Evolutionary conservation across 2,113 vertebrate species (phyloP), one percentile per base, ranked within the genome.

Genomic region (Nothoprocta pentlandii): DNA sequence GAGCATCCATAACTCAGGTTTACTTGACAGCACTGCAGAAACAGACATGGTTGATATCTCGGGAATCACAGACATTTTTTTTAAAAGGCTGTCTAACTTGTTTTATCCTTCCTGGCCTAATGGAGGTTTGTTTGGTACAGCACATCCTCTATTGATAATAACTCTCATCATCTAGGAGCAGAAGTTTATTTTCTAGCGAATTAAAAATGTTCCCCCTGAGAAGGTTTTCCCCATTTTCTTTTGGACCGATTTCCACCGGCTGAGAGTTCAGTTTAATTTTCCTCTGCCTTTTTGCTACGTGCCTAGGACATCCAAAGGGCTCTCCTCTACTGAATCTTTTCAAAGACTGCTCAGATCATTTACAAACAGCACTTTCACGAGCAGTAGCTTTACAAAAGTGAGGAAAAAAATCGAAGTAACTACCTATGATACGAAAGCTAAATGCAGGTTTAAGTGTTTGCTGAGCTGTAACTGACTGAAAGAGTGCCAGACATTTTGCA

Each of bases 121-220:
- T 95, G 90, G 94, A 96, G 90, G 80, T 95, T 97, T 97, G 94
- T 97, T 97, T 96, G 94, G 91, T 95, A 95, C 76, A 88, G 85
- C 56, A 97, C 87, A 94, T 96, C 95, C 90, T 97, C 95, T 95
- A 90, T 88, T 92, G 82, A 92, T 97, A 95, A 69, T 96, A 96
- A 87, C 92, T 96, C 96, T 93, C 94, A 96, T 96, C 90, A 90
- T 96, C 92, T 95, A 78, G 88, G 80, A 94, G 87, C 80, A 95
- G 71, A 93, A 92, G 93, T 96, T 96, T 96, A 95, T 95, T 95
- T 93, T 96, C 85, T 89, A 90, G 83, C 0, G 9, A 92, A 86
- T 83, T 79, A 86, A 90, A 94, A 95, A 78, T 64, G 66, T 92
- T 94, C 73, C 28, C 91, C 68, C 42, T 68, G 59, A 81, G 47